Evolutionary conservation across 2,888 invertebrate genomes (phyloP), one percentile per base, ranked within the genome.

Genomic region (Calameuta idolon): DNA sequence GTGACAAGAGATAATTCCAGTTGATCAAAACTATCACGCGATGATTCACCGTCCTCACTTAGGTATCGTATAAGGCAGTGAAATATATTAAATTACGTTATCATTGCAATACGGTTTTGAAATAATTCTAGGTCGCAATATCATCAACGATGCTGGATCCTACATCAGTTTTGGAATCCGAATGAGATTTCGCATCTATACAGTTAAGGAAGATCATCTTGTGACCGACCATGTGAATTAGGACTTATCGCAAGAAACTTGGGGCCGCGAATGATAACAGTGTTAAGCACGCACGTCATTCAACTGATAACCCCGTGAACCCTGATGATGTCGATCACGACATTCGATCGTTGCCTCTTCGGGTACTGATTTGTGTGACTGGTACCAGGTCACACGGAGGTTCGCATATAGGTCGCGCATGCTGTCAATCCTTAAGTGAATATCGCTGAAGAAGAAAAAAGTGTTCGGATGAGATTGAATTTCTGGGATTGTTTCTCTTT

Each of bases 331-430:
- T 71, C 71, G 12, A 71, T 71, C 71, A 34, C 34, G 71, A 31
- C 71, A 55, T 71, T 31, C 34, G 33, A 71, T 71, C 71, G 15
- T 71, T 34, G 71, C 71, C 15, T 71, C 71, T 31, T 34, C 34
- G 31, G 74, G 23, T 74, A 15, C 35, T n/a, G 74, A 31, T 34
- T 12, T 12, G 23, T 30, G 74, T 23, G 74, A 30, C 34, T 35
- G 74, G 34, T 35, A 74, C 74, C 74, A 35, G 74, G 74, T 74
- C 74, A 74, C 74, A 33, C 31, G 4, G 74, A 12, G 74, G 23
- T 33, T 74, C 74, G n/a, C 74, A 30, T 23, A 55, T 55, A 23
- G 55, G 55, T 55, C 55, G 23, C 9, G 23, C 23, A 23, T 23
- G 55, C 55, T 23, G 23, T 55, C 55, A 23, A 9, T 55, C 9